Conservation (phyloP, 2,113 vertebrate genomes). For the Phoxinus phoxinus region DNA sequence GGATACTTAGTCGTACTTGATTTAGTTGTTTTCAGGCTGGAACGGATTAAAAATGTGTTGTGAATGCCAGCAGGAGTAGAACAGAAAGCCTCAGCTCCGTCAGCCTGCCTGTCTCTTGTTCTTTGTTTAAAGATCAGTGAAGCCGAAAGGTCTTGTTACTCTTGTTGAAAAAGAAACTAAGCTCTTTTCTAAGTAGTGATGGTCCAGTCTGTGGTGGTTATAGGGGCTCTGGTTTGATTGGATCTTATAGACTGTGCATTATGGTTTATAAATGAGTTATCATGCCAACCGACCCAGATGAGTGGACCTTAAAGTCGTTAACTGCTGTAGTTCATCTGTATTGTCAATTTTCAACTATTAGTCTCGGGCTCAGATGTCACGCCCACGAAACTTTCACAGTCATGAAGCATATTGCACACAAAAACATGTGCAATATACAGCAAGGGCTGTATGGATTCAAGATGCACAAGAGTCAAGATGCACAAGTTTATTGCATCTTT, state of each 20-base stretch:
- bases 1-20: conserved; percentile 33
- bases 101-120: conserved; percentile 13
- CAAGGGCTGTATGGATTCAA: not conserved
- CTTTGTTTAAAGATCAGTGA: conserved; percentile 39
- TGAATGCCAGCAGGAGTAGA: not conserved
- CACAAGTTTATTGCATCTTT: not conserved
- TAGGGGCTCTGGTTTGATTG: not conserved
- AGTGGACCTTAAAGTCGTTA: not conserved
- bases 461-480: not conserved
- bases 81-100: not conserved
- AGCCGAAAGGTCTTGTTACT: conserved; percentile 33
- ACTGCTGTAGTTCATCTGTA: not conserved
- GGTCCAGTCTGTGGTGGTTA: conserved; percentile 26
- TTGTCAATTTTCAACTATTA: not conserved
- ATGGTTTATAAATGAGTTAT: conserved; percentile 18
- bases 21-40: conserved; percentile 7
- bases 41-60: conserved; percentile 3
- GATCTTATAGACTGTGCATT: conserved; percentile 9
- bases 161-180: conserved; percentile 3
- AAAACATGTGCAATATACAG: too few relatives aligned
- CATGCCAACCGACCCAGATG: not conserved
- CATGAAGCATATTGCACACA: not conserved
- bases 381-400: not conserved
- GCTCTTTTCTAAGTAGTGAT: conserved; percentile 2
- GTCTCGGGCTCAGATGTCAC: not conserved